A percentile compares a stretch with the other conserved stretches of the same genome.
phyloP scores from a whole-genome alignment of 37 sponge, comb jelly and placozoan genomes.

The Halisarca cf. caerulea region DNA sequence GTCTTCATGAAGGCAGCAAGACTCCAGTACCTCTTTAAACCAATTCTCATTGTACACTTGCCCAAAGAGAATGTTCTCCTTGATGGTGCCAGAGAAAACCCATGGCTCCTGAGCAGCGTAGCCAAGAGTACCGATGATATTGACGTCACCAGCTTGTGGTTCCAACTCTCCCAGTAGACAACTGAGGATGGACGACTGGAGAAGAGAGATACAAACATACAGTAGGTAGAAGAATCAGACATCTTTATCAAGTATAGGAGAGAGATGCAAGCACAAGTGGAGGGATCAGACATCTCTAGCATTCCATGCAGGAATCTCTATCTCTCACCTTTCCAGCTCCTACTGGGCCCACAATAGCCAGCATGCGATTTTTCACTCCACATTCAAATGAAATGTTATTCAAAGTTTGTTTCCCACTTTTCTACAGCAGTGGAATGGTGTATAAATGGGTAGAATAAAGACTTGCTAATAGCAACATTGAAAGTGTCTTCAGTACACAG shows the following conservation, averaged over 20 bases:
- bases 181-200: conserved; percentile 41
- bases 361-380: background rate
- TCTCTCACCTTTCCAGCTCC: conserved; percentile 43
- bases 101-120: conserved; percentile 59
- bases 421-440: no score
- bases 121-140: conserved; percentile 35
- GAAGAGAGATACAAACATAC: background rate
- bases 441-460: no score
- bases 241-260: no score
- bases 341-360: conserved; percentile 49
- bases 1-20: conserved; percentile 60
- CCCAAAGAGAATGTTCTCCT: conserved; percentile 67
- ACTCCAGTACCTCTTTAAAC: conserved; percentile 44
- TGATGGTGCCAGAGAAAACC: conserved; percentile 58
- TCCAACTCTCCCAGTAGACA: conserved; percentile 52
- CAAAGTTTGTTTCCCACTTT: no score
- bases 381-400: background rate
- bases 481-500: no score
- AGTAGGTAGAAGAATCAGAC: no score
- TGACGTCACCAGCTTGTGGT: conserved; percentile 15
- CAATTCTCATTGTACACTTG: conserved; percentile 21
- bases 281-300: no score
- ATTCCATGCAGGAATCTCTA: background rate
- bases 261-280: no score
- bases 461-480: no score